Evolutionary conservation across 1,140 invertebrate genomes (phyloP).

Genomic region (Stegodyphus dumicola): DNA sequence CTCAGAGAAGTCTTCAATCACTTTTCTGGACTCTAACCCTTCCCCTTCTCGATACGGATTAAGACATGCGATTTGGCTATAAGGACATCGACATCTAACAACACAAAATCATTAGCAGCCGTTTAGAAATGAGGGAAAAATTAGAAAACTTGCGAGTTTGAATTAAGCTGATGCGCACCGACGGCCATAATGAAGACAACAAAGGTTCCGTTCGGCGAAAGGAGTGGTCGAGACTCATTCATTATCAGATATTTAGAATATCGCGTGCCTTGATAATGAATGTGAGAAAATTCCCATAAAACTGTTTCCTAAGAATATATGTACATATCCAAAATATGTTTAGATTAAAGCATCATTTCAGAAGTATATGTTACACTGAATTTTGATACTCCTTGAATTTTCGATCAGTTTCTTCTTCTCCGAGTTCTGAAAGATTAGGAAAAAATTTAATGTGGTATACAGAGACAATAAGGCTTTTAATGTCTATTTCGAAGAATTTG

Average conservation of each 20-base stretch:
- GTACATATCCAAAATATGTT: not conserved
- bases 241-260: constrained; percentile 48
- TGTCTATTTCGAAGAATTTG: too few relatives aligned
- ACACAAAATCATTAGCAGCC: constrained; percentile 54
- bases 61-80: constrained; percentile 57
- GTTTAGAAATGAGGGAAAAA: constrained; percentile 39
- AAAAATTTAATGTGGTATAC: too few relatives aligned
- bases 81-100: constrained; percentile 42
- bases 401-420: not conserved
- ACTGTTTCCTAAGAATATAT: not conserved
- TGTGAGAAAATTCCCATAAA: constrained; percentile 15
- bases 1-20: constrained; percentile 55
- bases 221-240: constrained; percentile 38
- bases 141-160: constrained; percentile 41
- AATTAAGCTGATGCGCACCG: constrained; percentile 25
- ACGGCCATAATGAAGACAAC: constrained; percentile 32
- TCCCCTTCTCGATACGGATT: constrained; percentile 54
- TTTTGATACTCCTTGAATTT: not conserved
- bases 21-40: constrained; percentile 38
- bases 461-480: too few relatives aligned
- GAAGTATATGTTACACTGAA: not conserved
- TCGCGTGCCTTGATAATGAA: constrained; percentile 28
- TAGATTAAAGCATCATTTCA: not conserved
- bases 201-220: not conserved
- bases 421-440: not conserved